Conservation (phyloP, 2,888 invertebrate genomes). For the Caradrina kadenii region DNA sequence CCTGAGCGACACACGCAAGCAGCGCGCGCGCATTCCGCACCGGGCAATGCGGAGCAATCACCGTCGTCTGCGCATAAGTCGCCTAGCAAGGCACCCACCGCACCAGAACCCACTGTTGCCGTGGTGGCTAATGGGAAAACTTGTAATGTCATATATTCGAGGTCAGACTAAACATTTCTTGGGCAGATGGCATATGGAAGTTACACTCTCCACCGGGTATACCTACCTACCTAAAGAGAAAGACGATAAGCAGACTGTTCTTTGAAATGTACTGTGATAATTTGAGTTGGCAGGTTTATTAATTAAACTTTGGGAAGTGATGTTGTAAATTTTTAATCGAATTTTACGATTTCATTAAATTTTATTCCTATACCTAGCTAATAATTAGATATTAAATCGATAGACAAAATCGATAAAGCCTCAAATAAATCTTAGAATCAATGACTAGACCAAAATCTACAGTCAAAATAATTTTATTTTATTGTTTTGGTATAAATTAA, state of each 20-base stretch:
- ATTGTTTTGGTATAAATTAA: background rate
- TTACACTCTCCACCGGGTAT: background rate
- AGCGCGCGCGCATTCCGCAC: constrained; percentile 93
- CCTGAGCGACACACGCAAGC: constrained; percentile 94
- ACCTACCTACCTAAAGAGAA: background rate
- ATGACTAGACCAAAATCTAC: too few species aligned
- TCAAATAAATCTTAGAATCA: too few species aligned
- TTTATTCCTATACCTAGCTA: too few species aligned
- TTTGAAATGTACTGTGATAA: background rate
- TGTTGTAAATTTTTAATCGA: too few species aligned
- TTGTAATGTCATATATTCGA: background rate
- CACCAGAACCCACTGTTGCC: constrained; percentile 84
- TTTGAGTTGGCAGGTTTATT: too few species aligned
- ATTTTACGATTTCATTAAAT: too few species aligned
- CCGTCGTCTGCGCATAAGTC: constrained; percentile 93
- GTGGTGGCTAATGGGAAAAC: constrained; percentile 79
- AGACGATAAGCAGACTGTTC: background rate
- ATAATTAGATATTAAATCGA: too few species aligned
- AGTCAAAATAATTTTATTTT: too few species aligned
- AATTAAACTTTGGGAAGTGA: too few species aligned
- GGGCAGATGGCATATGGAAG: background rate
- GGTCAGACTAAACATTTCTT: background rate
- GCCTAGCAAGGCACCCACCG: constrained; percentile 92
- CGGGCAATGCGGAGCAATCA: constrained; percentile 91
- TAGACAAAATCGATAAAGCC: too few species aligned